phyloP scores from a whole-genome alignment of 2,888 invertebrate species.

The Epinotia demarniana region DNA sequence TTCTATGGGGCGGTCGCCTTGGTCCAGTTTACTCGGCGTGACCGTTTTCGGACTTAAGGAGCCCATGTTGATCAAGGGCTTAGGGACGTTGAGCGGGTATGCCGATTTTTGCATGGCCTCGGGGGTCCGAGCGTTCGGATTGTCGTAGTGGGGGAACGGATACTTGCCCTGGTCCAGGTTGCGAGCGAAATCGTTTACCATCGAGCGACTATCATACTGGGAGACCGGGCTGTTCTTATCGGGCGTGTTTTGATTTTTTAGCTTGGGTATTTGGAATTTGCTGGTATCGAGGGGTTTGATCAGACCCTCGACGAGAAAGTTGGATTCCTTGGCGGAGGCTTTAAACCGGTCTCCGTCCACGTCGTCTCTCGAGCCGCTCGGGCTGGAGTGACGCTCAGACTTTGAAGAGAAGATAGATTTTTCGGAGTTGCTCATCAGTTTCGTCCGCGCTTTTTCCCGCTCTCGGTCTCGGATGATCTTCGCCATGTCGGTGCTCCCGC shows the following conservation, averaged over 20 bases:
- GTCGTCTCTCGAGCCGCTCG: constrained; percentile 87
- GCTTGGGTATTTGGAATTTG: constrained; percentile 94
- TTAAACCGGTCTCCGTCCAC: constrained; percentile 87
- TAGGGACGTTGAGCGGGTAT: constrained; percentile 78
- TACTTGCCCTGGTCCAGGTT: constrained; percentile 77
- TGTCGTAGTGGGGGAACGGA: constrained; percentile 76
- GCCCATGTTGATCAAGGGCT: constrained; percentile 77
- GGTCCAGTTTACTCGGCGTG: constrained; percentile 64
- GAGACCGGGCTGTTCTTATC: constrained; percentile 76
- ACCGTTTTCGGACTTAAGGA: constrained; percentile 77
- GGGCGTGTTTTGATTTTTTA: constrained; percentile 82
- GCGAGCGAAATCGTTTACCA: constrained; percentile 78
- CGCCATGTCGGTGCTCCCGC: constrained; percentile 83
- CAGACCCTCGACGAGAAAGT: constrained; percentile 88
- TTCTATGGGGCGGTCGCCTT: constrained; percentile 69
- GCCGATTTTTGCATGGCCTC: constrained; percentile 75
- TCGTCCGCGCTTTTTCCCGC: constrained; percentile 83
- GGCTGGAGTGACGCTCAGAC: constrained; percentile 87
- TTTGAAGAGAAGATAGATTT: constrained; percentile 87
- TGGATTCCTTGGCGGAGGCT: constrained; percentile 85
- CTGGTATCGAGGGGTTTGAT: constrained; percentile 91
- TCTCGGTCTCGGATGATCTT: constrained; percentile 86
- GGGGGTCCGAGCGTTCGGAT: constrained; percentile 64
- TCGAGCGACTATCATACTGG: constrained; percentile 74
- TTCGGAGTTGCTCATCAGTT: constrained; percentile 85